Evolutionary conservation across 1,140 invertebrate genomes (phyloP).

Genomic region (Drosophila sp.): DNA sequence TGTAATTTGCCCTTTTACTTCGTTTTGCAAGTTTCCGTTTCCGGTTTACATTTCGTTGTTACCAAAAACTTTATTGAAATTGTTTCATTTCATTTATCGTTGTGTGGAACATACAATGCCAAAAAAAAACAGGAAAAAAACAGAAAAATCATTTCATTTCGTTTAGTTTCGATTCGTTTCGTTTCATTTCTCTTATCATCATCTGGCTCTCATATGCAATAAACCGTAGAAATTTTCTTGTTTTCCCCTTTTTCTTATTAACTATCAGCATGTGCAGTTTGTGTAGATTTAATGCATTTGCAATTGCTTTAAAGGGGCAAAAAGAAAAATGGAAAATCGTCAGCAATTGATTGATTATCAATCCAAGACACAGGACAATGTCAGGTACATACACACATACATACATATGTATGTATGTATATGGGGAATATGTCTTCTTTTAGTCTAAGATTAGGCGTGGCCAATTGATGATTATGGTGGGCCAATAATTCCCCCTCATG

Average conservation of each 20-base stretch:
- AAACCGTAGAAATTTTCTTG: slow-evolving; percentile 28
- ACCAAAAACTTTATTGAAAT: slow-evolving; percentile 75
- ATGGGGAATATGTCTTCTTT: background rate
- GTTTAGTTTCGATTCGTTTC: slow-evolving; percentile 19
- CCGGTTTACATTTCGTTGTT: slow-evolving; percentile 64
- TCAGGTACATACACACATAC: too few species aligned
- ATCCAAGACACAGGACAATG: too few species aligned
- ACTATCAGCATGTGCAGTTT: slow-evolving; percentile 39
- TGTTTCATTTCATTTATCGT: slow-evolving; percentile 76
- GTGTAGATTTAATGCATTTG: too few species aligned
- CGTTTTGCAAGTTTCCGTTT: slow-evolving; percentile 67
- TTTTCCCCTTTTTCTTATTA: slow-evolving; percentile 51
- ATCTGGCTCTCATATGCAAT: background rate
- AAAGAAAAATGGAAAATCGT: too few species aligned
- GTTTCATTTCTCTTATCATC: background rate
- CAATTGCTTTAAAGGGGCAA: too few species aligned
- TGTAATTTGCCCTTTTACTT: slow-evolving; percentile 75
- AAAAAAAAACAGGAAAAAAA: background rate
- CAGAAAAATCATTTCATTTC: background rate
- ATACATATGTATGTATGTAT: background rate
- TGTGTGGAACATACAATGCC: slow-evolving; percentile 14
- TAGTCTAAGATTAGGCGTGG: background rate
- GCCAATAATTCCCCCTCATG: background rate
- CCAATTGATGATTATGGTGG: slow-evolving; percentile 9
- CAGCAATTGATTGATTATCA: too few species aligned